Evolutionary conservation across 2,113 vertebrate genomes (phyloP).

Genomic region (Mellivora capensis): DNA sequence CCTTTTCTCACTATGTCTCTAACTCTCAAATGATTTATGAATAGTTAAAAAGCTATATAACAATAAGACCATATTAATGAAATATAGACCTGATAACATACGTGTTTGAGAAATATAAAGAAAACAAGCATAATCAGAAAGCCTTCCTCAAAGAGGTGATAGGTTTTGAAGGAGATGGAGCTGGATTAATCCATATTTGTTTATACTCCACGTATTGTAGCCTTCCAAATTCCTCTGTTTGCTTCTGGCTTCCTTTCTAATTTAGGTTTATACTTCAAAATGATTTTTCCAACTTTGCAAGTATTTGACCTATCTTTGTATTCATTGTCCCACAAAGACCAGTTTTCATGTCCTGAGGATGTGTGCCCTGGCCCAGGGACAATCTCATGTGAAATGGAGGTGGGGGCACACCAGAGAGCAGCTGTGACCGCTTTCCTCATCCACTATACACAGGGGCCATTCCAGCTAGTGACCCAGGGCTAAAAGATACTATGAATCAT

Average conservation of each 20-base stretch:
- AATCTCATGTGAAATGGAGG: neutral
- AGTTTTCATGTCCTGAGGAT: neutral
- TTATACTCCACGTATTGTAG: neutral
- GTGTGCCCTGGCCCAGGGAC: neutral
- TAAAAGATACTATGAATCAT: neutral
- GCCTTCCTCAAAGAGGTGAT: neutral
- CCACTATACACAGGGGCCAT: neutral
- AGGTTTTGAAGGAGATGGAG: neutral
- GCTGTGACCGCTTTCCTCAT: neutral
- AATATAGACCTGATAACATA: neutral
- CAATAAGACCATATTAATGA: neutral
- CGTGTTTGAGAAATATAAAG: neutral
- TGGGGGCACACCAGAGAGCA: neutral
- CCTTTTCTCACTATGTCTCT: neutral
- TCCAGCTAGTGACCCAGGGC: neutral
- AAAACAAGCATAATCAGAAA: neutral
- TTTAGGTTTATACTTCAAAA: neutral
- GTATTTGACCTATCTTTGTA: neutral
- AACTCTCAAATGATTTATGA: neutral
- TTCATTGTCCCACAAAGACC: neutral
- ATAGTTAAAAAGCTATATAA: constrained; percentile 18
- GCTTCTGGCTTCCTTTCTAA: neutral
- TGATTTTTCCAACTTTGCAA: neutral
- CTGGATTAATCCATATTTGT: neutral
- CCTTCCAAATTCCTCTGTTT: neutral